Base-by-base conservation (phyloP, 2,113 vertebrate species). In the Coryphaenoides rupestris region DNA sequence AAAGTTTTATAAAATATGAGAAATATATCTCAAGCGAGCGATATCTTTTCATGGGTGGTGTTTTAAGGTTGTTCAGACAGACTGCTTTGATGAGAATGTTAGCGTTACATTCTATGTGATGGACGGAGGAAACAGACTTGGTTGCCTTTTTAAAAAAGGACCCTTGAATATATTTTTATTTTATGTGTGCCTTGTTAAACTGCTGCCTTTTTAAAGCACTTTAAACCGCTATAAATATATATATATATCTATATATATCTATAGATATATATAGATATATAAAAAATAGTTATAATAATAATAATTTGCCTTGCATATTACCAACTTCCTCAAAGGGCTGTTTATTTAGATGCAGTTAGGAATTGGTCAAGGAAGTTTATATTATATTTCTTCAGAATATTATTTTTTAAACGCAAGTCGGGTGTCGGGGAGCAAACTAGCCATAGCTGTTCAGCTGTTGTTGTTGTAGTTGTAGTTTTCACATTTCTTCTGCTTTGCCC, bases 151-250 rank as follows among this genome's bases (percentile, higher is more conserved):
- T 10, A 40, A 75, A 56, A 69, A 72, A 80, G 62, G 71, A 81
- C 78, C 68, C 47, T 69, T 58, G 54, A 52, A 68, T 77, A 61
- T 77, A 19, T 76, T 80, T 76, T 80, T 33, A 61, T 78, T 82
- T 77, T 75, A 75, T 78, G 79, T 80, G 87, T 89, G 87, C 87
- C 87, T 89, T 85, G 86, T 82, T 66, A 76, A 78, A 82, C 78
- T 84, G 79, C 81, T 89, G 85, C 85, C 84, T 86, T 84, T 81
- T 74, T 55, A 80, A 85, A 82, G 85, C 85, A 89, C 87, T 89
- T 89, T 89, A 87, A 79, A 81, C 73, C 76, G n/a, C n/a, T 73
- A 24, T 63, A 22, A 65, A 66, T 75, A 62, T 78, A 59, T 77
- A 59, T 80, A 66, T 12, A 40, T 57, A 60, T 49, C 16, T 72